Percentiles rank a stretch among this genome's conserved stretches.
These are phyloP conservation scores for Pteruthius melanotis DNA, from an alignment of 2,113 vertebrate genomes.

Conservation along the genomic window DNA sequence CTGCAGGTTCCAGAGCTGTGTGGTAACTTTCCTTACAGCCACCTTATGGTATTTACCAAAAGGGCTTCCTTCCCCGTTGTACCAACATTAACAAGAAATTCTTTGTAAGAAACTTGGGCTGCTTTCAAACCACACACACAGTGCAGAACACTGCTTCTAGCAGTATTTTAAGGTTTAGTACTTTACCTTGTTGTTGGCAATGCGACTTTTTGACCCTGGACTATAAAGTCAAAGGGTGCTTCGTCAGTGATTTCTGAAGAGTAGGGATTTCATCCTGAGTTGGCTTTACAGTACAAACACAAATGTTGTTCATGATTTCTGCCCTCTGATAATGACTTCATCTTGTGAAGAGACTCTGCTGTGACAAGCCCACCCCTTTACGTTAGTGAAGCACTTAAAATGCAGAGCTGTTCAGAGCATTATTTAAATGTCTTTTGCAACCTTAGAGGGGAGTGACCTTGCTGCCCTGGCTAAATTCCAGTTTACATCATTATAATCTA, in stretches of 20 bases:
- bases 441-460: not conserved
- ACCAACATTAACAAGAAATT: not conserved
- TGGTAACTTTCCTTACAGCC: not conserved
- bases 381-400: not conserved
- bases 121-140: not conserved
- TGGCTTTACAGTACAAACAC: not conserved
- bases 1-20: not conserved
- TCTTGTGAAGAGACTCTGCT: not conserved
- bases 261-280: not conserved
- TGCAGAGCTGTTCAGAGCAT: not conserved
- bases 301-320: not conserved
- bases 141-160: not conserved
- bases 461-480: constrained; percentile 27
- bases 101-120: not conserved
- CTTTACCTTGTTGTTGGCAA: not conserved
- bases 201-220: not conserved
- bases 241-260: not conserved
- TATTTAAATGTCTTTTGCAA: constrained; percentile 25
- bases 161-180: not conserved
- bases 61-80: not conserved
- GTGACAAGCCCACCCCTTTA: not conserved
- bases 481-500: not conserved
- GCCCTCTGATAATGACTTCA: not conserved
- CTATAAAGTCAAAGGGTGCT: not conserved
- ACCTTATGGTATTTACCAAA: not conserved